Evolutionary conservation across 2,888 invertebrate genomes (phyloP), one percentile per base, ranked within the genome.

Genomic region (Linnaemya vulpina): DNA sequence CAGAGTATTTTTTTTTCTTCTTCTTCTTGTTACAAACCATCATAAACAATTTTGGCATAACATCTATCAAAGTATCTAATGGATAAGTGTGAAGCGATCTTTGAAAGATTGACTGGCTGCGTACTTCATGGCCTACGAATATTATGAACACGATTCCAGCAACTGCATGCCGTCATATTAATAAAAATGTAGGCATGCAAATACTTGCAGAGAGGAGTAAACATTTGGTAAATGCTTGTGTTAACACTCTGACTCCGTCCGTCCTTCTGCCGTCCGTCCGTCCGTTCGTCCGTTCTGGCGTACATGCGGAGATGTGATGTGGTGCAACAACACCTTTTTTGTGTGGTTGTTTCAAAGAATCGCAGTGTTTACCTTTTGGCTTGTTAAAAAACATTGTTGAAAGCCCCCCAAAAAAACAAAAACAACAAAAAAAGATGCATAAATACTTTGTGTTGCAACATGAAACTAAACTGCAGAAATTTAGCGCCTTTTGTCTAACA

Each of bases 31-130:
- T 83, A 53, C 53, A 58, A 78, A 78, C 86, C 84, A 86, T 86
- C 86, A 86, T 86, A 81, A 86, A 76, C 82, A 78, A 78, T 85
- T 85, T 85, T 85, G 78, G 85, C 82, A 78, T 82, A 82, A 84
- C 86, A 87, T 87, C 86, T 87, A 87, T 86, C 86, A 87, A 78
- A 51, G 79, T 84, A 84, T 87, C 87, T 87, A 87, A 87, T 87
- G 86, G 78, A 79, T 67, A 82, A 85, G 85, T 85, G 85, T 82
- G 85, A 85, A 30, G 79, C 82, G 78, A 82, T 79, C 78, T 71
- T 20, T 51, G 22, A 8, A 60, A 67, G 40, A 40, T 38, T 74
- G 51, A 60, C 40, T 80, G 46, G 43, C 46, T 53, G 35, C 68
- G 51, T 60, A 43, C n/a, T 11, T 49, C 53, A 46, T 65, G 1